phyloP scores from a whole-genome alignment of 2,888 invertebrate genomes.

The Pogonocherus hispidulus region DNA sequence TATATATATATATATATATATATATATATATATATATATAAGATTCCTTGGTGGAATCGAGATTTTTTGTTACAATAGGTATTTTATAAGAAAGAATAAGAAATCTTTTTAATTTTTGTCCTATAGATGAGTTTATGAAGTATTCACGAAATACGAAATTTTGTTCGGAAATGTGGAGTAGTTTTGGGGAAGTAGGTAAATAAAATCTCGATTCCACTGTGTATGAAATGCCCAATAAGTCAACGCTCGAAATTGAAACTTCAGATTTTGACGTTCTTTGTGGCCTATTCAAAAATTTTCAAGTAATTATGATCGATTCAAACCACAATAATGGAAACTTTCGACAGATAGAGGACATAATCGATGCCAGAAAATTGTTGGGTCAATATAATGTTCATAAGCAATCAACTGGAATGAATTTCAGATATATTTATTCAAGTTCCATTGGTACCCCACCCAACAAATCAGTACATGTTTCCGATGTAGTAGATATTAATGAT shows the following conservation, averaged over 20 bases:
- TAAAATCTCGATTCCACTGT: too few species aligned
- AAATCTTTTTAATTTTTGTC: too few species aligned
- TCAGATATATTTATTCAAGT: conserved; percentile 58
- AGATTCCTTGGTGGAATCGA: too few species aligned
- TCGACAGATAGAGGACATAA: conserved; percentile 66
- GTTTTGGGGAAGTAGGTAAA: too few species aligned
- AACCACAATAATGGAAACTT: conserved; percentile 50
- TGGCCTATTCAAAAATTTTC: conserved; percentile 42
- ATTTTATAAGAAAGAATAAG: too few species aligned
- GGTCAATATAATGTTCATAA: conserved; percentile 63
- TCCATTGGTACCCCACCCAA: conserved; percentile 41
- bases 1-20: too few species aligned
- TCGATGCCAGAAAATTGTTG: conserved; percentile 62
- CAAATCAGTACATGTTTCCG: conserved; percentile 51
- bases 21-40: too few species aligned
- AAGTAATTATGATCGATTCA: conserved; percentile 51
- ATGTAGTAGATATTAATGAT: conserved; percentile 54
- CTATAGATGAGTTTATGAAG: too few species aligned
- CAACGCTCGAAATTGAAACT: background rate
- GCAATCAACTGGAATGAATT: conserved; percentile 50
- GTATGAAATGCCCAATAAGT: too few species aligned
- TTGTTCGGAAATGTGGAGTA: too few species aligned
- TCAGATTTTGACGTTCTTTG: conserved; percentile 23
- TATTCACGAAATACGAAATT: background rate
- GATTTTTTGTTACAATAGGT: too few species aligned